Percentiles rank a stretch among this genome's conserved stretches.
Conservation (phyloP, 2,888 invertebrate species). For the Mongoloraphidia duomilia region DNA sequence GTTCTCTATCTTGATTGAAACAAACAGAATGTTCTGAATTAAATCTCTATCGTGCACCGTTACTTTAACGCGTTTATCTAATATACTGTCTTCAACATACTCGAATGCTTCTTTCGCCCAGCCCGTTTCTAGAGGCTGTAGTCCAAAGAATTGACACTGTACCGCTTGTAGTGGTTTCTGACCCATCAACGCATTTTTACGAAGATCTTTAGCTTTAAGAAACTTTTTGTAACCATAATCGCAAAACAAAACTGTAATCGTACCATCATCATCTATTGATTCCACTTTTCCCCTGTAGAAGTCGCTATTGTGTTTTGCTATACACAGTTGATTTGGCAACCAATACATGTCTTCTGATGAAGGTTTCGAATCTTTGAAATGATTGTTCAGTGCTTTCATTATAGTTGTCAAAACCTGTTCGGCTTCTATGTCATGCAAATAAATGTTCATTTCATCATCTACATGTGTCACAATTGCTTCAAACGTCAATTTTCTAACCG, state of each 20-base stretch:
- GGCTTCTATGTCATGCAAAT: conserved; percentile 25
- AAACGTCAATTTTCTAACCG: conserved; percentile 37
- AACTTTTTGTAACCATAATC: conserved; percentile 73
- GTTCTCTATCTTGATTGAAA: neutral
- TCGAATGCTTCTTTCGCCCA: conserved; percentile 44
- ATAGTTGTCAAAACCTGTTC: conserved; percentile 30
- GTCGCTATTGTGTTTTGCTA: conserved; percentile 45
- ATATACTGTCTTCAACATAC: conserved; percentile 40
- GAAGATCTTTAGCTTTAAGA: conserved; percentile 39
- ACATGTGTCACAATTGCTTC: conserved; percentile 47
- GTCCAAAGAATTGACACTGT: conserved; percentile 40
- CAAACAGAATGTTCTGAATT: conserved; percentile 11
- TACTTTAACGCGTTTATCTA: conserved; percentile 40
- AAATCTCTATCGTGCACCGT: conserved; percentile 25
- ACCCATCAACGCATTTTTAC: conserved; percentile 44
- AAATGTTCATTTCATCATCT: conserved; percentile 32
- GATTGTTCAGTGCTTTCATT: conserved; percentile 32
- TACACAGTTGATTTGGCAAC: conserved; percentile 49
- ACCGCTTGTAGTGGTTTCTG: conserved; percentile 52
- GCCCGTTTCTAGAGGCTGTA: conserved; percentile 30
- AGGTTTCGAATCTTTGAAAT: conserved; percentile 32
- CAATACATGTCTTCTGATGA: conserved; percentile 37
- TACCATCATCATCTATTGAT: conserved; percentile 28
- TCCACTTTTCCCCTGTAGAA: conserved; percentile 58
- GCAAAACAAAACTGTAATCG: conserved; percentile 49